These are phyloP conservation scores for Eciton burchellii DNA, from an alignment of 1,140 invertebrate genomes.

Conservation along the genomic window DNA sequence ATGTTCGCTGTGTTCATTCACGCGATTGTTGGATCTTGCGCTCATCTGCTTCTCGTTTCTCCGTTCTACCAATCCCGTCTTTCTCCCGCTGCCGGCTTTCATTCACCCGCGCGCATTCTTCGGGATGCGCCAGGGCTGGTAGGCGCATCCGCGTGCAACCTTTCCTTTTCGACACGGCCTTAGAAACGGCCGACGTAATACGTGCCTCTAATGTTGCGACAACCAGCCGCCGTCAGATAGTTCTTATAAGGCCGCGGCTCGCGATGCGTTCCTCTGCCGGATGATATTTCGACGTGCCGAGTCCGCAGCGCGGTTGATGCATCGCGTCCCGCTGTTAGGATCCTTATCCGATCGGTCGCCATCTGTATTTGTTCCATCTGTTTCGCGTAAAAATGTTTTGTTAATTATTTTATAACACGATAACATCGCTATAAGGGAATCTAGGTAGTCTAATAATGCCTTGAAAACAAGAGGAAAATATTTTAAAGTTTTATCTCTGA, in stretches of 20 bases:
- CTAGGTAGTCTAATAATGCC: too few relatives aligned
- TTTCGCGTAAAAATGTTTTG: background rate
- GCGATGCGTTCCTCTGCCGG: slow-evolving; percentile 51
- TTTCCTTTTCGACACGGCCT: slow-evolving; percentile 69
- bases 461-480: too few relatives aligned
- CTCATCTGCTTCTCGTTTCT: background rate
- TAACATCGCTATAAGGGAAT: background rate
- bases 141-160: slow-evolving; percentile 73
- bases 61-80: slow-evolving; percentile 18
- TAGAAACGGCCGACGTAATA: slow-evolving; percentile 52
- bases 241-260: slow-evolving; percentile 68
- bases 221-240: slow-evolving; percentile 52
- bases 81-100: slow-evolving; percentile 51
- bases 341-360: background rate
- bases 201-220: slow-evolving; percentile 67
- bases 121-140: slow-evolving; percentile 60
- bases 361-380: slow-evolving; percentile 1
- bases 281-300: slow-evolving; percentile 66
- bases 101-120: slow-evolving; percentile 69
- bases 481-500: too few relatives aligned
- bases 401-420: background rate
- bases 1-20: slow-evolving; percentile 38
- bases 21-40: background rate
- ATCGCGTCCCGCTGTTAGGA: background rate
- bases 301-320: slow-evolving; percentile 20